These are phyloP conservation scores for Echinops telfairi DNA, from an alignment of 2,113 vertebrate species.

Conservation along the genomic window DNA sequence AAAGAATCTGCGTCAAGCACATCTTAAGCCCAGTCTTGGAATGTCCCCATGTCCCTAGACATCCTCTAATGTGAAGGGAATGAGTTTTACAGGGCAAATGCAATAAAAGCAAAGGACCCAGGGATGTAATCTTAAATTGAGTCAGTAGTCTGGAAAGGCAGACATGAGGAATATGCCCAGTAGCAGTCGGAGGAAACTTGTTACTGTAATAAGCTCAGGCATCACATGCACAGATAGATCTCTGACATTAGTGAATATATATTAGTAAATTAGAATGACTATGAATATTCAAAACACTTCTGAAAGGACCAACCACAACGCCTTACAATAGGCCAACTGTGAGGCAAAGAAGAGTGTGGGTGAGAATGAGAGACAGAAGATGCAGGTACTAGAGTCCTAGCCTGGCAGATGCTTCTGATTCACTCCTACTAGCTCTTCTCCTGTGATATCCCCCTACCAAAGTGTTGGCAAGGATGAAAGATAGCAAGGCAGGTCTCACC, in stretches of 20 bases:
- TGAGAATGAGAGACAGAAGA: background rate
- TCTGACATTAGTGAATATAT: constrained; percentile 21
- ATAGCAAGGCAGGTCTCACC: background rate
- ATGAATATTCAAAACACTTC: constrained; percentile 1
- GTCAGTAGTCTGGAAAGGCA: constrained; percentile 57
- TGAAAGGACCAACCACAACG: background rate
- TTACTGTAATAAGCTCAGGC: constrained; percentile 19
- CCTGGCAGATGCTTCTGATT: background rate
- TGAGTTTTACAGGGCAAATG: constrained; percentile 44
- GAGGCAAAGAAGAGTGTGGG: background rate
- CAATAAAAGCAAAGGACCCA: background rate
- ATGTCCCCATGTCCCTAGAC: background rate
- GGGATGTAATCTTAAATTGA: constrained; percentile 47
- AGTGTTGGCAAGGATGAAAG: background rate
- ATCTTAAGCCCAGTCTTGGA: constrained; percentile 16
- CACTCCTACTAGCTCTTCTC: background rate
- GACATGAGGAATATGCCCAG: background rate
- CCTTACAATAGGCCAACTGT: background rate
- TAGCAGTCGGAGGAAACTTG: background rate
- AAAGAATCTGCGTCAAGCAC: constrained; percentile 57
- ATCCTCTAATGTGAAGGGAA: background rate
- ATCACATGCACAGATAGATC: constrained; percentile 6
- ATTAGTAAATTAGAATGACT: constrained; percentile 3
- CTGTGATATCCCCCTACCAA: background rate
- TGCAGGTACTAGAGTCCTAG: background rate